Evolutionary conservation across 1,140 invertebrate genomes (phyloP), one percentile per base, ranked within the genome.

Genomic region (Pachypsylla venusta): DNA sequence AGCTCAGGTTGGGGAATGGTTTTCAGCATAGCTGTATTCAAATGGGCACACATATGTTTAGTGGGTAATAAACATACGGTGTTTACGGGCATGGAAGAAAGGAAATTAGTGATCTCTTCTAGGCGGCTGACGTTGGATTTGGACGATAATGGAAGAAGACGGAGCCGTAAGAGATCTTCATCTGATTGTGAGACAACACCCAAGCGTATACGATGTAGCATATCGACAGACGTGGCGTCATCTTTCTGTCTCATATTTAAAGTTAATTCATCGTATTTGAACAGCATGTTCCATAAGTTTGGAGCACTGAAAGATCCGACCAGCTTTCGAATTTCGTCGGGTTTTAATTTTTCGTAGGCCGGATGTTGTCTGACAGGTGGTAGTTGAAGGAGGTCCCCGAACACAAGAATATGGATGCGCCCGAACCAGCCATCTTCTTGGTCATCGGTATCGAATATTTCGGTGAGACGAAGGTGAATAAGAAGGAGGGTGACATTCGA

Each of bases 361-460:
- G 65, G 60, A 42, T 65, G 26, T 58, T 63, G 63, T 24, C 59
- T 57, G n/a, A 70, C 65, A 13, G 68, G 67, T 16, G 67, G 67
- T 22, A 71, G 60, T 63, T 70, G 69, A 16, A 69, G 58, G 48
- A 68, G 64, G 60, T 70, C 67, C 2, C 66, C 65, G 61, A 67
- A 65, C 5, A 67, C n/a, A 27, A 66, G 20, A n/a, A 56, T 16
- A 54, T 61, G 42, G 28, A 59, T 60, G 26, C 25, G 16, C 5
- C 62, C 62, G 53, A 64, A 64, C 60, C 60, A 62, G 12, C 62
- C 64, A 60, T 65, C 54, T 24, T 61, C 25, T 26, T 55, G 42
- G 16, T 64, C 60, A 54, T 30, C 3, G 24, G 62, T 57, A 54
- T 59, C 53, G 14, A 63, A 65, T 30, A 64, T 64, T 58, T 66